Percentiles rank a stretch among this genome's conserved stretches.
Conservation (phyloP, 2,888 invertebrate genomes). For the Hydroisotoma schaefferi region DNA sequence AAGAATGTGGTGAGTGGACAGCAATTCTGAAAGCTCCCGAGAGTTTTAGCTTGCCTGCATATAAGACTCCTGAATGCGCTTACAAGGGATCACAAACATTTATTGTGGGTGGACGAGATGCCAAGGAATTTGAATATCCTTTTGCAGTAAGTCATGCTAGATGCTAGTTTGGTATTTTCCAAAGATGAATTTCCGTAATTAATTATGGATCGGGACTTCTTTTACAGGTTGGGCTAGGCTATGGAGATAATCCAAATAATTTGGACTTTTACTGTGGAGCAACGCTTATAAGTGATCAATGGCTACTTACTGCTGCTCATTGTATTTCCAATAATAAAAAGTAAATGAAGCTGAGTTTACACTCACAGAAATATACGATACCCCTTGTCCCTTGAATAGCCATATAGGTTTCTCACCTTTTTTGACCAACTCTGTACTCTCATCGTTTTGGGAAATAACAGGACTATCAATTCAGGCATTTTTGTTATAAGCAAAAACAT, state of each 20-base stretch:
- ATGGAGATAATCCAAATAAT: slow-evolving; percentile 11
- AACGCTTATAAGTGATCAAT: slow-evolving; percentile 30
- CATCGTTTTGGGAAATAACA: too few relatives aligned
- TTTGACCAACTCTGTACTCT: too few relatives aligned
- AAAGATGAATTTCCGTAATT: background rate
- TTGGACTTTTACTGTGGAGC: slow-evolving; percentile 25
- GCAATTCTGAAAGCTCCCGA: slow-evolving; percentile 20
- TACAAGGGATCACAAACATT: slow-evolving; percentile 4
- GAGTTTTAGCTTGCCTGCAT: slow-evolving; percentile 8
- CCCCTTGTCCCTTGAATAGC: too few relatives aligned
- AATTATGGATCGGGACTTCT: background rate
- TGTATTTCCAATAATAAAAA: slow-evolving; percentile 16
- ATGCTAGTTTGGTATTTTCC: too few relatives aligned
- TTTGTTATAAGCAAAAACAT: too few relatives aligned
- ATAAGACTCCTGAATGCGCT: slow-evolving; percentile 11
- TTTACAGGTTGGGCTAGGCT: slow-evolving; percentile 27
- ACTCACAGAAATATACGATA: too few relatives aligned
- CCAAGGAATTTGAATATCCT: slow-evolving; percentile 30
- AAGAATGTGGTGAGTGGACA: slow-evolving; percentile 37
- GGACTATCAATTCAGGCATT: too few relatives aligned
- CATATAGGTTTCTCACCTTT: too few relatives aligned
- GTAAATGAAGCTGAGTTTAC: too few relatives aligned
- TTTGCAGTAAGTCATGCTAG: slow-evolving; percentile 19
- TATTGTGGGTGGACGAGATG: slow-evolving; percentile 32
- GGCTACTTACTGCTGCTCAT: slow-evolving; percentile 29